phyloP scores from a whole-genome alignment of 2,888 invertebrate species.

The Trisateles emortualis region DNA sequence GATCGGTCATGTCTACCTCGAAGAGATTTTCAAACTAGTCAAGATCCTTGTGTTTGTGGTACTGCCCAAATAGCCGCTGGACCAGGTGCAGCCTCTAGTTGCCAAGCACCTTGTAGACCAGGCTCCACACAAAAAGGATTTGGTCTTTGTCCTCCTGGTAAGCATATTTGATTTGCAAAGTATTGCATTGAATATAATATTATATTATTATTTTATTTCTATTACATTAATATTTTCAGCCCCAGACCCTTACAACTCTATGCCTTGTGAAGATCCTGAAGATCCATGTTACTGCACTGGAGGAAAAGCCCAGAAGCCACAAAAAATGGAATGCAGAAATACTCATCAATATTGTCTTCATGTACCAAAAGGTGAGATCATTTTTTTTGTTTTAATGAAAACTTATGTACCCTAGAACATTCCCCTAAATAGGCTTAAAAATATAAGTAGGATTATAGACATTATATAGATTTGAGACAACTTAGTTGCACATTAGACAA shows the following conservation, averaged over 20 bases:
- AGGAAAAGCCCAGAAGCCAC: conserved; percentile 57
- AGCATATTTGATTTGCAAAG: background rate
- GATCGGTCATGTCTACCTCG: conserved; percentile 73
- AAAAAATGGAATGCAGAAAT: conserved; percentile 73
- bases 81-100: conserved; percentile 34
- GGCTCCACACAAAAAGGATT: conserved; percentile 37
- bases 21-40: conserved; percentile 62
- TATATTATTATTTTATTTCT: background rate
- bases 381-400: conserved; percentile 16
- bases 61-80: conserved; percentile 50
- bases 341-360: conserved; percentile 80
- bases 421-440: background rate
- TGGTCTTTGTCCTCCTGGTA: conserved; percentile 68
- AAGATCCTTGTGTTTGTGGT: conserved; percentile 76
- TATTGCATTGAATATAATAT: background rate
- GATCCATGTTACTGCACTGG: conserved; percentile 79
- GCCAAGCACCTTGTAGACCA: conserved; percentile 40
- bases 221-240: conserved; percentile 34
- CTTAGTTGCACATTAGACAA: background rate
- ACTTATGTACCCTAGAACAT: background rate
- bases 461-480: background rate
- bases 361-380: conserved; percentile 77
- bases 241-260: conserved; percentile 68
- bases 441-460: background rate
- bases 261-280: conserved; percentile 74